A percentile compares a stretch with the other conserved stretches of the same genome.
phyloP scores from a whole-genome alignment of 1,140 invertebrate genomes.

The Pseudobourletiella spinata region DNA sequence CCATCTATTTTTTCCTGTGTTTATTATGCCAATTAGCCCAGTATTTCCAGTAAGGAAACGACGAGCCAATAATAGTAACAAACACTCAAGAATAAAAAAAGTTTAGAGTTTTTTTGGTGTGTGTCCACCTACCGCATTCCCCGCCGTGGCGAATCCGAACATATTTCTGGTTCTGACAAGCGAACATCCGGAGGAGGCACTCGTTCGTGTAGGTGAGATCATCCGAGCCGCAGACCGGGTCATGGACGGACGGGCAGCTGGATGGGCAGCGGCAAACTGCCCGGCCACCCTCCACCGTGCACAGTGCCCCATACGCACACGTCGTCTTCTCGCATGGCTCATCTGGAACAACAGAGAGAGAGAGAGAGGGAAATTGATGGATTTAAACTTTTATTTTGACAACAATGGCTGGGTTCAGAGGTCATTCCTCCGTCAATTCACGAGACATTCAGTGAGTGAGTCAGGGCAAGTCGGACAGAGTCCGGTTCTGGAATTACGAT shows the following conservation, averaged over 20 bases:
- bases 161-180: slow-evolving; percentile 60
- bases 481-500: too few species aligned
- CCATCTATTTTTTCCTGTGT: too few species aligned
- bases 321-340: slow-evolving; percentile 71
- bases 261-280: slow-evolving; percentile 60
- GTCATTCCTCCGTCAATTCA: too few species aligned
- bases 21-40: too few species aligned
- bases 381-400: background rate
- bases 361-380: background rate
- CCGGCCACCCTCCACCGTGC: slow-evolving; percentile 57
- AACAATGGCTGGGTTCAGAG: too few species aligned
- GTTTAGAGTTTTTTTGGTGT: too few species aligned
- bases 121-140: slow-evolving; percentile 71
- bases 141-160: slow-evolving; percentile 64
- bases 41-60: too few species aligned
- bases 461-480: too few species aligned
- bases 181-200: slow-evolving; percentile 63
- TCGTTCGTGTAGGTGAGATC: slow-evolving; percentile 68
- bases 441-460: too few species aligned
- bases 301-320: slow-evolving; percentile 65
- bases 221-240: slow-evolving; percentile 68
- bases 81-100: slow-evolving; percentile 6
- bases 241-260: slow-evolving; percentile 42
- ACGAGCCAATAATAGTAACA: too few species aligned
- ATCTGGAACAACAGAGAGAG: slow-evolving; percentile 38